phyloP scores from a whole-genome alignment of 2,797 vertebrate species.

The Fringilla coelebs region DNA sequence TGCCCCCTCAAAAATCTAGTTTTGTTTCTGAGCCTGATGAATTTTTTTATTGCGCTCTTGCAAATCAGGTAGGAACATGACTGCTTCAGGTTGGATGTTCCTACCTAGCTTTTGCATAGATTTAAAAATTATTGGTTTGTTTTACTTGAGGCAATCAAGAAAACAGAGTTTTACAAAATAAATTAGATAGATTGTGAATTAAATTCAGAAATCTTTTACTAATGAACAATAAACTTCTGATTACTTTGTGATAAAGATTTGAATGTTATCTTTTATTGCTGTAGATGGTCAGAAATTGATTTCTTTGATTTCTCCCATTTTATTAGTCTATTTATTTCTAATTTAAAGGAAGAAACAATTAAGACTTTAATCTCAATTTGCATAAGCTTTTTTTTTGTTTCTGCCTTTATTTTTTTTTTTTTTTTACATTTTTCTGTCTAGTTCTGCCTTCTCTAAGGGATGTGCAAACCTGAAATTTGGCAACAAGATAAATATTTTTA shows the following conservation, averaged over 20 bases:
- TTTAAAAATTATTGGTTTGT: not conserved
- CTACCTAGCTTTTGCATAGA: not conserved
- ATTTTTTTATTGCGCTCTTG: not conserved
- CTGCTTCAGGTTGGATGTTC: not conserved
- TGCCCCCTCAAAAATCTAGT: not conserved
- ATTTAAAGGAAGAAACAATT: not conserved
- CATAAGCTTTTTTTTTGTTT: not conserved
- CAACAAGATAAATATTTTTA: not conserved
- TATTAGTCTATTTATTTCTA: not conserved
- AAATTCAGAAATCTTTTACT: not conserved
- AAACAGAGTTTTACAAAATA: not conserved
- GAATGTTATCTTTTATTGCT: not conserved
- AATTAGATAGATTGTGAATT: not conserved
- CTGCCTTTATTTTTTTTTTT: not conserved
- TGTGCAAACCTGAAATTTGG: not conserved
- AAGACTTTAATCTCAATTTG: not conserved
- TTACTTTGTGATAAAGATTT: not conserved
- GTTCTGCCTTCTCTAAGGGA: not conserved
- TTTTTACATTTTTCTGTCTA: not conserved
- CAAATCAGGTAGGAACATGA: not conserved
- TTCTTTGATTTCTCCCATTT: rapidly evolving
- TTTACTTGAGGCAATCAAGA: not conserved
- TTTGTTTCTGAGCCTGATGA: not conserved
- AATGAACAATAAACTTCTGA: not conserved
- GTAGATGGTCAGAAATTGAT: not conserved